phyloP scores from a whole-genome alignment of 2,797 vertebrate species.

The Malurus leucopterus region DNA sequence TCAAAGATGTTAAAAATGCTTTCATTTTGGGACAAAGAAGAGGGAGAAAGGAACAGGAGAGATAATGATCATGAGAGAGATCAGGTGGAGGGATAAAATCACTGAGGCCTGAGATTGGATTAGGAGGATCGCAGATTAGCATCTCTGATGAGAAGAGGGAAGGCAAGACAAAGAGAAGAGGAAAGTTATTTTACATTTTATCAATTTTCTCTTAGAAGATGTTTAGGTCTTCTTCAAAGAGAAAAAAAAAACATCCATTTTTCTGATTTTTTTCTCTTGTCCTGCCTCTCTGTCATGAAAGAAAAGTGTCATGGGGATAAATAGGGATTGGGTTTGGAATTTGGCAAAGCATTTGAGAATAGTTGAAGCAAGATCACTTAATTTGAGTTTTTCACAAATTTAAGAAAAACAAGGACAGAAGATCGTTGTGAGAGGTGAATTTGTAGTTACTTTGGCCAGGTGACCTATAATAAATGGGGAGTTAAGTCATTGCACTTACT shows the following conservation, averaged over 20 bases:
- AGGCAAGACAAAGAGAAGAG: background rate
- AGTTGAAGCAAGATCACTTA: background rate
- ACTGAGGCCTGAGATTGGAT: background rate
- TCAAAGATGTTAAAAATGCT: background rate
- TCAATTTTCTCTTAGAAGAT: background rate
- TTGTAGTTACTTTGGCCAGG: background rate
- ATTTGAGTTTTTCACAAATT: background rate
- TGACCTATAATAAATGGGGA: background rate
- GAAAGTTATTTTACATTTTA: background rate
- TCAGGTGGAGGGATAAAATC: background rate
- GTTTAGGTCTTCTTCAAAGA: background rate
- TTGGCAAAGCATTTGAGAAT: background rate
- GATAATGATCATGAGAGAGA: background rate
- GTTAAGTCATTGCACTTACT: background rate
- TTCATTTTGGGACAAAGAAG: background rate
- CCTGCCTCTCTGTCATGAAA: background rate
- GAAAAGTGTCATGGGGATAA: fast-evolving
- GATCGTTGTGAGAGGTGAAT: background rate
- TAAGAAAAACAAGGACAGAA: background rate
- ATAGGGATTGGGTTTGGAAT: background rate
- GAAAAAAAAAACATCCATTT: background rate
- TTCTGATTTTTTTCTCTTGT: background rate
- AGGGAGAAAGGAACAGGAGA: background rate
- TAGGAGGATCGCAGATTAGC: background rate
- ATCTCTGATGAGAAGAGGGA: background rate